Evolutionary conservation across 2,113 vertebrate species (phyloP), one percentile per base, ranked within the genome.

Genomic region (Alligator mississippiensis): DNA sequence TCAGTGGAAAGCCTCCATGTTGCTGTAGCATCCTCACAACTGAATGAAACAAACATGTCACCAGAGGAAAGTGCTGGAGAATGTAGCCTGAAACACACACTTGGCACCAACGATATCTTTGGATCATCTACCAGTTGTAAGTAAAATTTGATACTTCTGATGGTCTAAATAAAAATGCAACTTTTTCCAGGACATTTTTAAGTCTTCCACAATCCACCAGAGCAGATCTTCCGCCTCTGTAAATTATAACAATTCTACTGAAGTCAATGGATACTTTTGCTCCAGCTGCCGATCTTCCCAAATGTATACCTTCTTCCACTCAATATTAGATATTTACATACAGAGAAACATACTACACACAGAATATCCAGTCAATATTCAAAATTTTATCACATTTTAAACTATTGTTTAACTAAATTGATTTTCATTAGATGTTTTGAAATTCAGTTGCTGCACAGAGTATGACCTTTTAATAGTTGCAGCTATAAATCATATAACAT

Each of bases 1-100:
- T 28, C 62, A 98, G 98, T 97, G 21, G 98, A 98, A 96, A 98
- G 87, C 85, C 98, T 98, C 4, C 96, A 82, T 4, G 75, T 91
- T 1, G 89, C 98, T 54, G 92, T 98, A 94, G 97, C 7, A 11
- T 94, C 95, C 58, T 96, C 97, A 54, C 97, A 98, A 95, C 17
- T 66, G 54, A 96, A 84, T 0, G 87, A 97, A 13, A 30, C 30
- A 3, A 82, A 78, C 27, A 82, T 9, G 13, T 60, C 80, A 19
- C 15, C 92, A 4, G 95, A 96, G 83, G 96, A 96, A 62, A 85
- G 27, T 5, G 72, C 21, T 61, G 95, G 83, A 27, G 97, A 97
- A 27, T 17, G 95, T 55, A 83, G 75, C 72, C 34, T 64, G 34
- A 82, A 76, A 3, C 76, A 85, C 0, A 3, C 15, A 11, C 84